Base-by-base conservation (phyloP, 2,888 invertebrate genomes). In the Ophioninae sp. region DNA sequence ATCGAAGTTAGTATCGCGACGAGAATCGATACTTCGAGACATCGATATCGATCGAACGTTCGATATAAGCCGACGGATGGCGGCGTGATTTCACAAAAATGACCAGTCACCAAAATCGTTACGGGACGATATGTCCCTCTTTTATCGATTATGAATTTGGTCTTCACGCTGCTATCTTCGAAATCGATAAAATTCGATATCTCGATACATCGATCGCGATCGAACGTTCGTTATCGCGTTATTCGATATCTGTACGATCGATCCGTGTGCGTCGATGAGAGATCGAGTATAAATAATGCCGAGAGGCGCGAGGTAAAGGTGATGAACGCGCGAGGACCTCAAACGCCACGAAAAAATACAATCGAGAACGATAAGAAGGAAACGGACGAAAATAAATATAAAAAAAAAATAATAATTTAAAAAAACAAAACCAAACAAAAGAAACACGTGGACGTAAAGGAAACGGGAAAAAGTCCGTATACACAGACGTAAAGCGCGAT, bases 301-400 rank as follows among this genome's bases (percentile, higher is more conserved):
- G 56, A 1, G 65, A 61, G 37, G 56, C 51, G 44, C 63, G 44
- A 17, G 56, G 37, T 59, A 56, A 65, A 67, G 10, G 51, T 13
- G 51, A 67, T 17, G 74, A 74, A 68, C 59, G 56, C 59, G 56
- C 68, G 67, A 73, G 72, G 77, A 75, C 67, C 63, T 65, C 73
- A 77, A 80, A 69, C 13, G 67, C 68, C 59, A 77, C 56, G 76
- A 63, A 83, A 37, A 64, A 73, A 61, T 17, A 51, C 64, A 58
- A 73, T 3, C 77, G 68, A 72, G 58, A 77, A 13, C n/a, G 68
- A 73, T 56, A 65, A 67, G 13, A 51, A 51, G 51, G 23, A 44
- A 71, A 59, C 71, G 67, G 64, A 81, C 23, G 79, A 58, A 65
- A 81, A 61, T 65, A 69, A 65, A 81, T 30, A 3, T 2, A 30